Evolutionary conservation across 2,888 invertebrate genomes (phyloP).

Genomic region (Lasioglossum oenotherae): DNA sequence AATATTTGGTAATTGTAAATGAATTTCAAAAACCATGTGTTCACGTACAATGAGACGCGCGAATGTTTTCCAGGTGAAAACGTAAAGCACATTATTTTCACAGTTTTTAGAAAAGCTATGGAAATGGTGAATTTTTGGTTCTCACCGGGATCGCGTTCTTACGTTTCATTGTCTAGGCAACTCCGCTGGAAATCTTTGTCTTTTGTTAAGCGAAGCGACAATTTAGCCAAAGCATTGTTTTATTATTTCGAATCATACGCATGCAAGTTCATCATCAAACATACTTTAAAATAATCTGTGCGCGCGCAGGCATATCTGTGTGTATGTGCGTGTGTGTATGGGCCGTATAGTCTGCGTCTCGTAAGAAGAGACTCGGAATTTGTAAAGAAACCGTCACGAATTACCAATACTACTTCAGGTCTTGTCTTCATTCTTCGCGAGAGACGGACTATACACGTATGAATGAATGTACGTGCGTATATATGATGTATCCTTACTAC

Average conservation of each 20-base stretch:
- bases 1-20: slow-evolving; percentile 8
- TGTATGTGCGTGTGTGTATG: not conserved
- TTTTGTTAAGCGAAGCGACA: slow-evolving; percentile 20
- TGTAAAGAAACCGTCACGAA: not conserved
- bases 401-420: not conserved
- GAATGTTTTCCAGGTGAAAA: not conserved
- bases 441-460: not conserved
- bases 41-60: not conserved
- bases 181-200: slow-evolving; percentile 36
- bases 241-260: slow-evolving; percentile 4
- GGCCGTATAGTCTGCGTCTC: not conserved
- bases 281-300: slow-evolving; percentile 2
- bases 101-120: too few relatives aligned
- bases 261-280: slow-evolving; percentile 20
- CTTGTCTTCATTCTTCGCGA: not conserved
- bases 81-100: too few relatives aligned
- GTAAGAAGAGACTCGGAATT: not conserved
- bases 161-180: not conserved
- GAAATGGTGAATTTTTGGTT: not conserved
- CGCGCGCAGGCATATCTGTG: not conserved
- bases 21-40: not conserved
- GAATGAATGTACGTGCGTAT: slow-evolving; percentile 12
- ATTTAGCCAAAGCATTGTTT: slow-evolving; percentile 34
- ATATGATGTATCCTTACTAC: not conserved
- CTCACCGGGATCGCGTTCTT: not conserved